Evolutionary conservation across 2,113 vertebrate genomes (phyloP).

Genomic region (Odocoileus hemionus): DNA sequence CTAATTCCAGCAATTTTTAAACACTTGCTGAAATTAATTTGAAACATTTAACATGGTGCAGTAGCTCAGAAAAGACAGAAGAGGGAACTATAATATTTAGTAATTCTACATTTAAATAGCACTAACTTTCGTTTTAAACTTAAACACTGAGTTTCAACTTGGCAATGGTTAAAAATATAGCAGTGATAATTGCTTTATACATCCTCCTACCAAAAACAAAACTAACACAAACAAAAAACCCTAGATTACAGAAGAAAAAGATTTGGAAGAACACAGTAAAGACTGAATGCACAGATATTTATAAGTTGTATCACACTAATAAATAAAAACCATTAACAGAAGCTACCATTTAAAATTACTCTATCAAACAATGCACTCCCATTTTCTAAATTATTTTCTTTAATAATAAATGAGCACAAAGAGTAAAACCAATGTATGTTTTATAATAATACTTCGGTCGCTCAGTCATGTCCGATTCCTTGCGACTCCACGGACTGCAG

Average conservation of each 20-base stretch:
- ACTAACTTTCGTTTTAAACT: constrained; percentile 26
- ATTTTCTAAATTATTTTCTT: constrained; percentile 21
- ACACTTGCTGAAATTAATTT: constrained; percentile 20
- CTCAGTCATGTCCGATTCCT: not conserved
- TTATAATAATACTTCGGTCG: not conserved
- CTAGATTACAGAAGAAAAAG: not conserved
- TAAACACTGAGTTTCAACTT: constrained; percentile 20
- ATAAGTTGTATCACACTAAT: not conserved
- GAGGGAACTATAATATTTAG: constrained; percentile 63
- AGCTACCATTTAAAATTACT: not conserved
- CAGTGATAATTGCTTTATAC: not conserved
- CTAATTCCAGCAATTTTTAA: not conserved
- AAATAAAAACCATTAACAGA: constrained; percentile 20
- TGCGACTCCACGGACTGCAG: not conserved
- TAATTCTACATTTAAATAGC: constrained; percentile 38
- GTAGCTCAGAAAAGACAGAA: constrained; percentile 54
- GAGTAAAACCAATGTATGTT: not conserved
- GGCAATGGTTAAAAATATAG: constrained; percentile 17
- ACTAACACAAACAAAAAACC: not conserved
- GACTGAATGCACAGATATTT: not conserved
- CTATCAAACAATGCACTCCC: not conserved
- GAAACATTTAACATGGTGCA: constrained; percentile 49
- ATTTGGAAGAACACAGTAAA: not conserved
- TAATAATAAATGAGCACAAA: not conserved
- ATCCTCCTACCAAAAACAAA: not conserved